Conservation (phyloP, 2,888 invertebrate species). For the Scaptomyza caliginosa region DNA sequence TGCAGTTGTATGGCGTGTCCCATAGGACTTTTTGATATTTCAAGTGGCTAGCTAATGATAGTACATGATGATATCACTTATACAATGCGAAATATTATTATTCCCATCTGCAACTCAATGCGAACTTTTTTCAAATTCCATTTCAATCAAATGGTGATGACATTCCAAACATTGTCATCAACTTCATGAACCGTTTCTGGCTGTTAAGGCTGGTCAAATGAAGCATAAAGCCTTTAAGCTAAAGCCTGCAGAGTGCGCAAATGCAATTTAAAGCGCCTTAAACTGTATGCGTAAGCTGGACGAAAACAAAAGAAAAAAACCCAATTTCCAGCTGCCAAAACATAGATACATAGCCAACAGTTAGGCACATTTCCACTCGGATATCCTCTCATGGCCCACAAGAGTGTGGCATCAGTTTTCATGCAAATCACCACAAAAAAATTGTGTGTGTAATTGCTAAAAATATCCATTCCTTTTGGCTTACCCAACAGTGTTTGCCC, state of each 20-base stretch:
- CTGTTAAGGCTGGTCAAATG: not conserved
- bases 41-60: conserved; percentile 39
- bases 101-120: no score
- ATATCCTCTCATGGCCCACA: conserved; percentile 8
- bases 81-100: conserved; percentile 18
- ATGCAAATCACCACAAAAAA: not conserved
- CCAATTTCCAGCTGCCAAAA: conserved; percentile 10
- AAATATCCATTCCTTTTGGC: conserved; percentile 35
- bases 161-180: not conserved
- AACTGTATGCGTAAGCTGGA: not conserved
- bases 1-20: conserved; percentile 8
- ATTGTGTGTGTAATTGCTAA: conserved; percentile 16
- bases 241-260: not conserved
- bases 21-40: conserved; percentile 45
- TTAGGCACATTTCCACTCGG: conserved; percentile 8
- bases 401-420: conserved; percentile 20
- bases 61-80: conserved; percentile 3
- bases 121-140: not conserved
- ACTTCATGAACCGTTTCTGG: not conserved
- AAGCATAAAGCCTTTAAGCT: conserved; percentile 14
- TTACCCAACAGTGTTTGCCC: not conserved
- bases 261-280: conserved; percentile 24
- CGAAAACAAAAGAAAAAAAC: not conserved
- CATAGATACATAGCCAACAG: conserved; percentile 10
- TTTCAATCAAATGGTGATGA: conserved; percentile 7